phyloP scores from a whole-genome alignment of 2,797 vertebrate species.

The Acanthis flammea region DNA sequence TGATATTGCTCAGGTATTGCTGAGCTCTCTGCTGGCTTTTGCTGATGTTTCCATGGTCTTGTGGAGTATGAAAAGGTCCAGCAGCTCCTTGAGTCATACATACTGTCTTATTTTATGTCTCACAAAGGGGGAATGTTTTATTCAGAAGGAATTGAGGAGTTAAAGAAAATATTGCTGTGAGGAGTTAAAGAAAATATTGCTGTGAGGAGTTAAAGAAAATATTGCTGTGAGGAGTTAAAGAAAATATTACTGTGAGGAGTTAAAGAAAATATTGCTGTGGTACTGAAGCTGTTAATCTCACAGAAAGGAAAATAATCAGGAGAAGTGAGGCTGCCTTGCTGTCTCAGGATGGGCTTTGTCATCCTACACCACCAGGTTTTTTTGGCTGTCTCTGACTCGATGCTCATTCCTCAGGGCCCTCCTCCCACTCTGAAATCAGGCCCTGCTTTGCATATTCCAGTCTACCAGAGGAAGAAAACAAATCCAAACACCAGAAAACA shows the following conservation, averaged over 20 bases:
- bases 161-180: neutral
- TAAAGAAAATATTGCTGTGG: neutral
- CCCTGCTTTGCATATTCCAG: neutral
- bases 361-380: neutral
- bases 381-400: neutral
- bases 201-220: neutral
- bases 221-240: neutral
- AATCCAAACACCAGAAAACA: neutral
- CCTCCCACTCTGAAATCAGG: fast-evolving
- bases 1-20: neutral
- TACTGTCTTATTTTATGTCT: neutral
- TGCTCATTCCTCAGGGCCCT: neutral
- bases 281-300: neutral
- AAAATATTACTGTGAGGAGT: no score
- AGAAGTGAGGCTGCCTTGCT: neutral
- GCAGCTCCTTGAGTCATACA: neutral
- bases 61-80: neutral
- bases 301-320: neutral
- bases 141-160: neutral
- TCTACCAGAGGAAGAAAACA: neutral
- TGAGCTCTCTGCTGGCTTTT: neutral
- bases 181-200: neutral
- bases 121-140: neutral
- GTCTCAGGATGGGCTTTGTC: neutral
- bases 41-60: neutral